Evolutionary conservation across 1,140 invertebrate species (phyloP).

Genomic region (Drosophila teissieri): DNA sequence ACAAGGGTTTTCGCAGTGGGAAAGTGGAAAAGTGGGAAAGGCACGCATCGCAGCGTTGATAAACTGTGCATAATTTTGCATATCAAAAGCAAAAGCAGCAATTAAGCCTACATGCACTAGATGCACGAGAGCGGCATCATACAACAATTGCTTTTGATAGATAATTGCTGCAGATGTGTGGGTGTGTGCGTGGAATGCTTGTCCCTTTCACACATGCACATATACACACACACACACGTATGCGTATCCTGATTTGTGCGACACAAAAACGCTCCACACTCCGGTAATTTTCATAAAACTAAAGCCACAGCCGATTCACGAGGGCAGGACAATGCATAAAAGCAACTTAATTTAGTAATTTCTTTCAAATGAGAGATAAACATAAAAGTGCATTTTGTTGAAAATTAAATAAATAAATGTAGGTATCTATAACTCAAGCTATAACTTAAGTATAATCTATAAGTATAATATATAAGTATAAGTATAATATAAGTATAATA

Average conservation of each 20-base stretch:
- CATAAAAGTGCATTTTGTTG: too few species aligned
- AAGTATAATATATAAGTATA: too few species aligned
- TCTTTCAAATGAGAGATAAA: too few species aligned
- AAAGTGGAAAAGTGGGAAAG: slow-evolving; percentile 20
- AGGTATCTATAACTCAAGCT: too few species aligned
- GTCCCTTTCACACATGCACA: background rate
- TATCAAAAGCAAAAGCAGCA: slow-evolving; percentile 76
- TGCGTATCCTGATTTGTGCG: slow-evolving; percentile 61
- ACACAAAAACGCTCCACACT: slow-evolving; percentile 67
- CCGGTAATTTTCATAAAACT: slow-evolving; percentile 79
- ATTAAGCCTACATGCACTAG: slow-evolving; percentile 67
- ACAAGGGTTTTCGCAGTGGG: background rate
- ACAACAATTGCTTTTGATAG: slow-evolving; percentile 70
- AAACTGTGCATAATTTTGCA: slow-evolving; percentile 79
- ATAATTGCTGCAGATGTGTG: slow-evolving; percentile 58
- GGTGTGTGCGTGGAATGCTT: background rate
- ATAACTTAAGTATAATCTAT: too few species aligned
- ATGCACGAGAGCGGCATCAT: slow-evolving; percentile 44
- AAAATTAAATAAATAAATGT: too few species aligned
- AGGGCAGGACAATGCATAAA: slow-evolving; percentile 8
- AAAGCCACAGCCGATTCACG: slow-evolving; percentile 35
- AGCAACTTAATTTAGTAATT: too few species aligned
- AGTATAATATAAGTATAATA: too few species aligned
- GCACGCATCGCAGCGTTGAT: slow-evolving; percentile 66
- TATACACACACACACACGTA: background rate